A percentile compares a stretch with the other conserved stretches of the same genome.
Evolutionary conservation across 1,140 invertebrate genomes (phyloP).

Genomic region (Cydia pomonella): DNA sequence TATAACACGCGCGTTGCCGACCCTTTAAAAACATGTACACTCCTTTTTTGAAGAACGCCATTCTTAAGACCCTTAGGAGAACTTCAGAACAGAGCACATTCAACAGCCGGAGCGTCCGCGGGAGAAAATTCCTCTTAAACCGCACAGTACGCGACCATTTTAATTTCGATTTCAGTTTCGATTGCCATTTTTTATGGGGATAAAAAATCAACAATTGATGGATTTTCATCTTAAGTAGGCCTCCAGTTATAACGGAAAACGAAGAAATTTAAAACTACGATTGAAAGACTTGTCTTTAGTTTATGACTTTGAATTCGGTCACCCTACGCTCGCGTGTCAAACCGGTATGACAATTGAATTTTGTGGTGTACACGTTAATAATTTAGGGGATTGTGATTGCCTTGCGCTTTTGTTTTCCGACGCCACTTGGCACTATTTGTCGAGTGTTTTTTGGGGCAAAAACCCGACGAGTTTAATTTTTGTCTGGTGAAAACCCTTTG

Average conservation of each 20-base stretch:
- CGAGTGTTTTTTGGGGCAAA: not conserved
- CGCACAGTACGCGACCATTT: no score
- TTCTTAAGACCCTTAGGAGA: no score
- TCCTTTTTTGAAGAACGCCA: no score
- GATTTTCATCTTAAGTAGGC: no score
- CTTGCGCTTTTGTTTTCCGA: slow-evolving; percentile 25
- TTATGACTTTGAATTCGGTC: not conserved
- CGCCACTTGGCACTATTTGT: slow-evolving; percentile 16
- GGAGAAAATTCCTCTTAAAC: no score
- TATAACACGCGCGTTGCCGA: no score
- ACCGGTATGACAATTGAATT: slow-evolving; percentile 58
- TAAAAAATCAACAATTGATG: no score
- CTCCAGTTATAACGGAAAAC: not conserved
- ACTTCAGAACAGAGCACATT: no score
- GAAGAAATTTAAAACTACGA: slow-evolving; percentile 33
- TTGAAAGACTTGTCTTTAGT: slow-evolving; percentile 42
- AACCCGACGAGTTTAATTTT: not conserved
- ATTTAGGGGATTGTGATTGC: slow-evolving; percentile 36
- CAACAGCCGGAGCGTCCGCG: no score
- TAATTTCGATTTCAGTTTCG: no score
- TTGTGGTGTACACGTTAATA: slow-evolving; percentile 35
- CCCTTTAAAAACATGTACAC: no score
- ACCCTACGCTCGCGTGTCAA: slow-evolving; percentile 55
- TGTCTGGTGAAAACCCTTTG: not conserved
- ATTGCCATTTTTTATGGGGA: no score